These are phyloP conservation scores for Drosophila rhopaloa DNA, from an alignment of 1,140 invertebrate species.

Conservation along the genomic window DNA sequence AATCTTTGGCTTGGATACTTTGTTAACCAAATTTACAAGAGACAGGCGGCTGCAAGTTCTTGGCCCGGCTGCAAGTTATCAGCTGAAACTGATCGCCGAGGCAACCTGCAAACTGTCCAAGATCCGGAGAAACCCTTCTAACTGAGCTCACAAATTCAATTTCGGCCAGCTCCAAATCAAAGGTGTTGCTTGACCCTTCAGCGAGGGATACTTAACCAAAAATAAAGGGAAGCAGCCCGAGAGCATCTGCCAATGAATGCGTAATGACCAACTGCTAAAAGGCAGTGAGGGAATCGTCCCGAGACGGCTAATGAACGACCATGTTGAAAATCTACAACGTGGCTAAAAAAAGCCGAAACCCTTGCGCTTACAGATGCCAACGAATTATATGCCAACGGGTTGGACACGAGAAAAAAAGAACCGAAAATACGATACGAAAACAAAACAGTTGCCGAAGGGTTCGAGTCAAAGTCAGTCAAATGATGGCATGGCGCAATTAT, in stretches of 20 bases:
- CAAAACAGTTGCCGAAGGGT: constrained; percentile 77
- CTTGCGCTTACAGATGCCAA: constrained; percentile 72
- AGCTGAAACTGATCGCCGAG: constrained; percentile 22
- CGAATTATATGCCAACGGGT: constrained; percentile 53
- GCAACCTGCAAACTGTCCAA: constrained; percentile 40
- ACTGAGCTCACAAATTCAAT: constrained; percentile 46
- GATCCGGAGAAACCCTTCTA: constrained; percentile 62
- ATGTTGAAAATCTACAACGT: constrained; percentile 63
- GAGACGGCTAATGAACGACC: constrained; percentile 63
- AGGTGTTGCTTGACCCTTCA: constrained; percentile 76
- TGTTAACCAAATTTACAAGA: constrained; percentile 62
- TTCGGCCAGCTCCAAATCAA: constrained; percentile 63
- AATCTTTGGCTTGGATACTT: constrained; percentile 44
- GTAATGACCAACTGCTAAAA: constrained; percentile 79
- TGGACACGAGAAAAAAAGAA: constrained; percentile 13
- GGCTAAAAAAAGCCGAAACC: constrained; percentile 56
- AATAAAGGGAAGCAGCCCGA: constrained; percentile 23
- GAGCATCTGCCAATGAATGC: constrained; percentile 79
- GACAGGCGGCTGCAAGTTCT: constrained; percentile 35
- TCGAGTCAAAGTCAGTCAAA: constrained; percentile 69
- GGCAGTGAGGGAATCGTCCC: constrained; percentile 52
- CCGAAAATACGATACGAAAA: constrained; percentile 49
- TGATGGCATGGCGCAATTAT: constrained; percentile 72
- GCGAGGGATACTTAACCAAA: constrained; percentile 50
- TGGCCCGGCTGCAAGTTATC: constrained; percentile 58